phyloP scores from a whole-genome alignment of 2,797 vertebrate species.

The Morus bassanus region DNA sequence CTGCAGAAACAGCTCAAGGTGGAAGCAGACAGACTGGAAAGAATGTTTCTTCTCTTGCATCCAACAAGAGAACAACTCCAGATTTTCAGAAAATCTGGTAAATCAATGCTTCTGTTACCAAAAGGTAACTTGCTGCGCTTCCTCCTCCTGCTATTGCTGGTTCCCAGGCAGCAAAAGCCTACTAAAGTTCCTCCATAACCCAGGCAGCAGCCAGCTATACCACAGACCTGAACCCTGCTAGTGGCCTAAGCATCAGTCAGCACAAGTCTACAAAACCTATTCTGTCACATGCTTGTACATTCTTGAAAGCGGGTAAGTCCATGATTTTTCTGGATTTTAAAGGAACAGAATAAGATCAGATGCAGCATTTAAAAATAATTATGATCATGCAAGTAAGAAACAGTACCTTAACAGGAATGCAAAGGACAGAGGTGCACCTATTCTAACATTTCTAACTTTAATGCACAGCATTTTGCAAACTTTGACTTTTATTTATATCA shows the following conservation, averaged over 20 bases:
- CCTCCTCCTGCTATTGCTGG: background rate
- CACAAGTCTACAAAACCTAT: background rate
- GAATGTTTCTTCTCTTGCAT: background rate
- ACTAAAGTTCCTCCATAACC: background rate
- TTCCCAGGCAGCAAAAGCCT: background rate
- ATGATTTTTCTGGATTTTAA: background rate
- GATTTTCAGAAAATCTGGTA: background rate
- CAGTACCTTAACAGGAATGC: background rate
- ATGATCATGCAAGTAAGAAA: background rate
- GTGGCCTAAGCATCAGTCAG: background rate
- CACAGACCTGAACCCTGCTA: background rate
- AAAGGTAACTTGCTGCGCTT: background rate
- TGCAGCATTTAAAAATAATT: background rate
- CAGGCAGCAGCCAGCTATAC: background rate
- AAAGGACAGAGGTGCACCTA: background rate
- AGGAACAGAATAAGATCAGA: background rate
- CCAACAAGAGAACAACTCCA: background rate
- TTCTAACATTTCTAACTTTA: background rate
- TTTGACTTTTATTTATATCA: background rate
- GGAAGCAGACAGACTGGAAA: background rate
- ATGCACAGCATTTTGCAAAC: fast-evolving
- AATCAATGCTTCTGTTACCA: background rate
- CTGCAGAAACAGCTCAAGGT: background rate
- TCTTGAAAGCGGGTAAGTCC: background rate
- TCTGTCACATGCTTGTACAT: background rate